Evolutionary conservation across 2,888 invertebrate genomes (phyloP), one percentile per base, ranked within the genome.

Genomic region (Eremobia ochroleuca): DNA sequence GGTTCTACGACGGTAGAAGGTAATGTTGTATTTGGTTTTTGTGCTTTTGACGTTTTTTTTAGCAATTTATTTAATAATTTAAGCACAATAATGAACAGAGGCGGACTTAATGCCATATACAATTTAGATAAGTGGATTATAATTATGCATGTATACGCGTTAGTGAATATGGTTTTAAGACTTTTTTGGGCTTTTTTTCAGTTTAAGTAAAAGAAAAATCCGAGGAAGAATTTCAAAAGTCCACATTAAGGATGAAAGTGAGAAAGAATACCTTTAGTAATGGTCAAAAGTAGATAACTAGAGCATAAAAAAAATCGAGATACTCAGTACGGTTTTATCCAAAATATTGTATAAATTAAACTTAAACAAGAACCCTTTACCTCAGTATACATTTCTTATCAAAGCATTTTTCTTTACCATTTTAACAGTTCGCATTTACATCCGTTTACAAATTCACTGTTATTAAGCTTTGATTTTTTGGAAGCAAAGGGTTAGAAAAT

Each of bases 401-500:
- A 77, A 58, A 67, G 25, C 37, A 62, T 46, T 76, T 61, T 68
- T 68, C 11, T 76, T 55, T 11, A 52, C 49, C 64, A 52, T 46
- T 83, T 59, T 81, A 72, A 82, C 49, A 79, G 77, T 85, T 88
- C 81, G 89, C 92, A 92, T 81, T 90, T 93, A 85, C 87, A 76
- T 64, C 86, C 77, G 82, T 94, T 84, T 94, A 68, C 83, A 77
- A 83, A 85, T 87, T 81, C 87, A 76, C 81, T 91, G 92, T 89
- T 91, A 92, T 93, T 93, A 93, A 94, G 93, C 95, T 96, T 95
- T 96, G 96, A 96, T 95, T 96, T 94, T 92, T 89, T 85, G 89
- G 88, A 92, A 94, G 93, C 91, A 95, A 96, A 96, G 96, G 96
- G 96, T 95, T 95, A 89, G 85, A 89, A 94, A 94, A 93, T 95